phyloP scores from a whole-genome alignment of 2,113 vertebrate genomes.

The Nycticorax nycticorax region DNA sequence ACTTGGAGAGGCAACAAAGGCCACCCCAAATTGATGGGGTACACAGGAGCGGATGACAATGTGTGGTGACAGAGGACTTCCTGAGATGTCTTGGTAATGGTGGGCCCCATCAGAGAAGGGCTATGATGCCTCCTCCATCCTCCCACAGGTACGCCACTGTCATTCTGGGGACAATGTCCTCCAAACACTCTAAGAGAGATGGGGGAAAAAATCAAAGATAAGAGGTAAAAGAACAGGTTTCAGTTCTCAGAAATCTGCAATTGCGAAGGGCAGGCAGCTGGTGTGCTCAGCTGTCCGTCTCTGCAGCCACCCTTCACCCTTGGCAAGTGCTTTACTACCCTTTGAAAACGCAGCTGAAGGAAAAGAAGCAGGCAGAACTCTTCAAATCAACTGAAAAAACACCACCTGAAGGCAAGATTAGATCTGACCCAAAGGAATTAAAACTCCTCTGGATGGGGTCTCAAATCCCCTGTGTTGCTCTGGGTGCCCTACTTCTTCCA shows the following conservation, averaged over 20 bases:
- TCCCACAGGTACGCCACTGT: fast-evolving
- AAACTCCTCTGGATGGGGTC: not conserved
- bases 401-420: not conserved
- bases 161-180: not conserved
- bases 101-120: not conserved
- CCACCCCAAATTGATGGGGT: not conserved
- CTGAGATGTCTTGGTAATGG: not conserved
- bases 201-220: fast-evolving
- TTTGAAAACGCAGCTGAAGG: not conserved
- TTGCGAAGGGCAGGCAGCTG: not conserved
- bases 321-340: not conserved
- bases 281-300: not conserved
- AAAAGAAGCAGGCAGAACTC: not conserved
- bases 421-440: not conserved
- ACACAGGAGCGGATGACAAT: not conserved
- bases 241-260: not conserved
- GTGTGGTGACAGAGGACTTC: not conserved
- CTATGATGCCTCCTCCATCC: not conserved
- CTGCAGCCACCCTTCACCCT: not conserved
- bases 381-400: not conserved
- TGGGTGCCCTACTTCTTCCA: not conserved
- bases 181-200: not conserved
- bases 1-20: not conserved
- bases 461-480: not conserved
- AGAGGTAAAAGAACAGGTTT: not conserved